A percentile compares a stretch with the other conserved stretches of the same genome.
Conservation (phyloP, 2,113 vertebrate genomes). For the Boulengeromyrus knoepffleri region DNA sequence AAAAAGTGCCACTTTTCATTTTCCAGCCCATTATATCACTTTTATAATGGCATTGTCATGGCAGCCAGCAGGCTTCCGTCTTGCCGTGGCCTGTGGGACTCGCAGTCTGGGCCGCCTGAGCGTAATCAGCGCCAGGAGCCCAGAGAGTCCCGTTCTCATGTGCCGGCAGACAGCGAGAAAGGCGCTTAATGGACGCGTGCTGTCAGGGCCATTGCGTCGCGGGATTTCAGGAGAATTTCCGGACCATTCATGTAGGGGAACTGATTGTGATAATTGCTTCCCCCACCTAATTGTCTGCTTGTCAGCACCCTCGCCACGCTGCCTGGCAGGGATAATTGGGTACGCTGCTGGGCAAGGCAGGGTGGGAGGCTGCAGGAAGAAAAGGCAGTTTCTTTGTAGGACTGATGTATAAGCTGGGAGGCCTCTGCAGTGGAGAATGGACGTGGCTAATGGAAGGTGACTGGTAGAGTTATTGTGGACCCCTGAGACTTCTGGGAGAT, state of each 20-base stretch:
- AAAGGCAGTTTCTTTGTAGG: not conserved
- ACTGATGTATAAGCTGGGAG: not conserved
- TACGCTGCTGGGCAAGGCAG: not conserved
- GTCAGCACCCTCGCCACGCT: conserved; percentile 6
- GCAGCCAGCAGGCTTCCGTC: not conserved
- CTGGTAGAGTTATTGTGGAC: not conserved
- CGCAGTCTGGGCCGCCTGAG: not conserved
- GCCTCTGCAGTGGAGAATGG: not conserved
- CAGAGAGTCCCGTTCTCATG: not conserved
- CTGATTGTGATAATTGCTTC: conserved; percentile 16
- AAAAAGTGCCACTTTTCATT: not conserved
- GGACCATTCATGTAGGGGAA: conserved; percentile 9
- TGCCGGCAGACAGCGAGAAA: not conserved
- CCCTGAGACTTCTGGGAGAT: not conserved
- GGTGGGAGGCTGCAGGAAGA: not conserved
- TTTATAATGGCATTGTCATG: not conserved
- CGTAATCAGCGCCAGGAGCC: conserved; percentile 15
- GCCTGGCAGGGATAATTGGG: conserved; percentile 9
- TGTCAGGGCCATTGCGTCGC: not conserved
- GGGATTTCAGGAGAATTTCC: conserved; percentile 20
- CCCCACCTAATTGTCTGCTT: conserved; percentile 9
- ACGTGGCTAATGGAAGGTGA: not conserved
- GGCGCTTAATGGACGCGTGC: conserved; percentile 11
- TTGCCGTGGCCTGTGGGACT: not conserved
- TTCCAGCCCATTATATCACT: not conserved